phyloP scores from a whole-genome alignment of 2,113 vertebrate species.

The Poeciliopsis prolifica region DNA sequence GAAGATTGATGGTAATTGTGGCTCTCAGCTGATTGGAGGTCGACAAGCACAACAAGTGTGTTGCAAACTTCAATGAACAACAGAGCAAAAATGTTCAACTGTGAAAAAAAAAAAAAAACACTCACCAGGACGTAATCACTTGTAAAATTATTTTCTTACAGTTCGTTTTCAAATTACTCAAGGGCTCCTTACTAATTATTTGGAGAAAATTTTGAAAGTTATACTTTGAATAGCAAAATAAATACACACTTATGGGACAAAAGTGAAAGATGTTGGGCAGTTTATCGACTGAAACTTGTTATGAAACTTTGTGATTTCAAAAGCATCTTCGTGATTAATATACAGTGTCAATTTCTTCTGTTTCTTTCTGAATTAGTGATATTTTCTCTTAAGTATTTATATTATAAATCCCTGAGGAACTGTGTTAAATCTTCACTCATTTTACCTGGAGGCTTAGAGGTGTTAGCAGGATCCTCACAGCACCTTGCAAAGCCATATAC shows the following conservation, averaged over 20 bases:
- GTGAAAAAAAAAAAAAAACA: neutral
- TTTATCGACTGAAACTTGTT: neutral
- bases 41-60: neutral
- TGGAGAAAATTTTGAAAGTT: neutral
- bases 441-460: too few relatives aligned
- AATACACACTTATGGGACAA: neutral
- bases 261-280: neutral
- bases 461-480: too few relatives aligned
- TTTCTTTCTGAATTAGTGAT: too few relatives aligned
- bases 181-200: neutral
- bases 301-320: too few relatives aligned
- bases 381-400: too few relatives aligned
- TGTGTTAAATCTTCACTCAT: too few relatives aligned
- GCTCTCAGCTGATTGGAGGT: slow-evolving; percentile 43
- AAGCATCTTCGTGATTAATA: too few relatives aligned
- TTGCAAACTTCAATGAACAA: slow-evolving; percentile 4
- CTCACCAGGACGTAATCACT: neutral
- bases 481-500: too few relatives aligned
- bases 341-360: too few relatives aligned
- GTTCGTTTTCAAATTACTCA: neutral
- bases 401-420: too few relatives aligned
- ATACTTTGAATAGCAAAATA: neutral
- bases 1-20: slow-evolving; percentile 32
- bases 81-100: neutral
- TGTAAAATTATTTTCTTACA: neutral